These are phyloP conservation scores for Lathamus discolor DNA, from an alignment of 2,113 vertebrate genomes.

Conservation along the genomic window DNA sequence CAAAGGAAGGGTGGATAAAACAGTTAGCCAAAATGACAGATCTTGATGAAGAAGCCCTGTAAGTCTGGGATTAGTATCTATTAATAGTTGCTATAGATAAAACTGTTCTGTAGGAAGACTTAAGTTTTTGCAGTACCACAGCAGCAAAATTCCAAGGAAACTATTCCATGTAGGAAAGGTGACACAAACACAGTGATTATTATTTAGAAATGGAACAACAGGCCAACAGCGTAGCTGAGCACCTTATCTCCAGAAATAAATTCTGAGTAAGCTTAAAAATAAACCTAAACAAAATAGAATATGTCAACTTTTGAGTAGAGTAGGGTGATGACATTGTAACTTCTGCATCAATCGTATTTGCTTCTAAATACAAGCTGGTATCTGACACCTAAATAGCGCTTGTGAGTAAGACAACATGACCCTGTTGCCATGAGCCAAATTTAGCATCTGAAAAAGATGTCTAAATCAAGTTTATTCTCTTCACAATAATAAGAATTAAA, in stretches of 20 bases:
- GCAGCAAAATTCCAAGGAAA: background rate
- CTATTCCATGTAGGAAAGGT: background rate
- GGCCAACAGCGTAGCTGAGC: background rate
- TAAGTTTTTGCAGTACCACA: background rate
- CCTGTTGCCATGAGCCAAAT: background rate
- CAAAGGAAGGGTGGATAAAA: background rate
- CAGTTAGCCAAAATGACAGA: background rate
- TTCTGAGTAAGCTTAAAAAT: background rate
- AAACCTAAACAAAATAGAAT: background rate
- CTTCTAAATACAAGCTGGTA: background rate
- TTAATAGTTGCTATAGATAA: background rate
- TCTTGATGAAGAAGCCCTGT: background rate
- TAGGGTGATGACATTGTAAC: background rate
- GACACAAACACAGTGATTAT: background rate
- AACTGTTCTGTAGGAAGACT: background rate
- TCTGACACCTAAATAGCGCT: background rate
- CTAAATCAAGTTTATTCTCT: background rate
- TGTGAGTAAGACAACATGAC: background rate
- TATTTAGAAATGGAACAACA: background rate
- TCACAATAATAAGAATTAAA: background rate
- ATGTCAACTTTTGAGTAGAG: background rate
- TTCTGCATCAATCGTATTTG: background rate
- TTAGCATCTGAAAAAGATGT: background rate
- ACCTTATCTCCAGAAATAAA: background rate
- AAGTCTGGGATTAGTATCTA: background rate